Base-by-base conservation (phyloP, 1,140 invertebrate species). In the Archivesica marissinica region DNA sequence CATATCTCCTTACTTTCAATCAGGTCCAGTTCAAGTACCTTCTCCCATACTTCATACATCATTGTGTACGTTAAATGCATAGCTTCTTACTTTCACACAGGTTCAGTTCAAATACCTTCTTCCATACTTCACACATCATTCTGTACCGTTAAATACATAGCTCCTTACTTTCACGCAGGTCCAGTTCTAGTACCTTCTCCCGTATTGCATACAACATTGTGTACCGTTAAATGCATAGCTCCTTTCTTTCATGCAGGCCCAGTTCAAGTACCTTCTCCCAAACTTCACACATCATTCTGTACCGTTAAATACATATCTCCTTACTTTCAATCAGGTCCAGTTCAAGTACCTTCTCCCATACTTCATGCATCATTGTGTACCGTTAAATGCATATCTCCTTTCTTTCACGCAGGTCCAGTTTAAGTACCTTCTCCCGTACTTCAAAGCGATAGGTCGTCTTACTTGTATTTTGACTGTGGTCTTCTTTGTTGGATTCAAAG, bases 11-110 rank as follows among this genome's bases (percentile, higher is more conserved):
- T n/a, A 13, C 17, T 39, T 70, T 13, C 7, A 47, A 33, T 30
- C 50, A 76, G 74, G 74, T 76, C 25, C 30, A 76, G 17, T 39
- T 76, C 9, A 76, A 76, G n/a, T 76, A 76, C 52, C 13, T 76
- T 35, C 20, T 59, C 2, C 74, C 74, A 9, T 76, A 76, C 28
- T 56, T 76, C 47, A 56, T n/a, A n/a, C n/a, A n/a, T n/a, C n/a
- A n/a, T n/a, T n/a, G n/a, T n/a, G n/a, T n/a, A n/a, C n/a, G n/a
- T n/a, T n/a, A n/a, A n/a, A n/a, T n/a, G n/a, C n/a, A n/a, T n/a
- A 35, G 7, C 13, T 66, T n/a, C 7, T 28, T n/a, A 13, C 17
- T 39, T 70, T 13, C 7, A 47, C 35, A 39, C 50, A 76, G 74
- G 74, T 76, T 39, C 30, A 76, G 17, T 39, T 76, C 9, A 76